Evolutionary conservation across 2,113 vertebrate genomes (phyloP).

Genomic region (Abramis brama): DNA sequence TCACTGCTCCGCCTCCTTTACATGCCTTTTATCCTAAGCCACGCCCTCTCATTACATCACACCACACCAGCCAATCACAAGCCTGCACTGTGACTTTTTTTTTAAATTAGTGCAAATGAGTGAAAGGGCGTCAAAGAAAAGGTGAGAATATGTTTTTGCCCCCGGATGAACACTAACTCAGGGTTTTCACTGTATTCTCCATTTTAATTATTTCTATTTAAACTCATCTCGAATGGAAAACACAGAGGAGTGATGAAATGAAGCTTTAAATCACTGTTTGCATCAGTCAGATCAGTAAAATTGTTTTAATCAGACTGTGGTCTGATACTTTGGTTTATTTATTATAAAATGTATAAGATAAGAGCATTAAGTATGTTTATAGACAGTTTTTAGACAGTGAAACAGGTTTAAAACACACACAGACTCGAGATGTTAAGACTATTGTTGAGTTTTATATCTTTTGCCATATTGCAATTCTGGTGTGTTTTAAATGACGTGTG

Average conservation of each 20-base stretch:
- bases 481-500: background rate
- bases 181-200: background rate
- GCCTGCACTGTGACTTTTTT: background rate
- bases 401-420: background rate
- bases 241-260: background rate
- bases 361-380: background rate
- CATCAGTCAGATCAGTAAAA: background rate
- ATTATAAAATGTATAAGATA: background rate
- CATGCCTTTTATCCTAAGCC: background rate
- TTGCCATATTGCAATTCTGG: background rate
- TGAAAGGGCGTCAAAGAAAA: background rate
- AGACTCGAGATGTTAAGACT: too few relatives aligned
- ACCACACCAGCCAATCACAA: background rate
- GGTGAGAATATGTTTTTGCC: background rate
- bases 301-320: background rate
- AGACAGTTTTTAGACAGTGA: too few relatives aligned
- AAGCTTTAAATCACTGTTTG: background rate
- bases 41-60: conserved; percentile 2
- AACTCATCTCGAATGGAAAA: background rate
- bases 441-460: background rate
- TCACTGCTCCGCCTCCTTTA: background rate
- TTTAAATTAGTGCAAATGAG: background rate
- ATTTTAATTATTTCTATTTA: background rate
- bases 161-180: background rate
- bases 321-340: background rate